Percentiles rank a stretch among this genome's conserved stretches.
Conservation (phyloP, 1,140 invertebrate genomes). For the Penaeus japonicus region DNA sequence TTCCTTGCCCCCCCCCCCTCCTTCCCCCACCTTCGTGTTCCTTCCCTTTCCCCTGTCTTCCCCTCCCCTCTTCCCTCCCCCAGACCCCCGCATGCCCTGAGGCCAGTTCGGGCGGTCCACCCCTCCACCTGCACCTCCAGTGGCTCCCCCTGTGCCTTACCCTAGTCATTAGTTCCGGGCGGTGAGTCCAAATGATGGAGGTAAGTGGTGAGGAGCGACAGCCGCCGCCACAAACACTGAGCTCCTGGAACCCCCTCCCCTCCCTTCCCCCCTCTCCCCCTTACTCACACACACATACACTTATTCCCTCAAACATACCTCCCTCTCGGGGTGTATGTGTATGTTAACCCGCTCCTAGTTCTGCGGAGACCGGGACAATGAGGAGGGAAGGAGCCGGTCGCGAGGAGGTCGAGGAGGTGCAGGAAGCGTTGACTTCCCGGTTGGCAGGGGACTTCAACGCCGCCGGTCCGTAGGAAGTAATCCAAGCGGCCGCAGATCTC, state of each 20-base stretch:
- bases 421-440: too few relatives aligned
- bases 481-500: background rate
- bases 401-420: too few relatives aligned
- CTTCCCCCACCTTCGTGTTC: background rate
- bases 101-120: background rate
- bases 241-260: background rate
- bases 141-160: slow-evolving; percentile 41
- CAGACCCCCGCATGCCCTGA: background rate
- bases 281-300: background rate
- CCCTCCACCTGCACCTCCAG: background rate
- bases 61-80: background rate
- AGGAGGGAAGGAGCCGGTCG: too few relatives aligned
- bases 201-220: slow-evolving; percentile 50
- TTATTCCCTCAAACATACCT: background rate
- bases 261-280: background rate
- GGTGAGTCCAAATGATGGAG: slow-evolving; percentile 52
- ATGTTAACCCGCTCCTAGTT: background rate
- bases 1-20: slow-evolving; percentile 1
- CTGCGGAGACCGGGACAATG: too few relatives aligned
- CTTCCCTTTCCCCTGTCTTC: background rate
- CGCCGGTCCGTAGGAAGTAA: background rate
- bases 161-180: slow-evolving; percentile 56
- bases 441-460: background rate
- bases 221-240: slow-evolving; percentile 45
- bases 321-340: background rate